Evolutionary conservation across 2,888 invertebrate genomes (phyloP).

Genomic region (Agonopterix alstromeriana): DNA sequence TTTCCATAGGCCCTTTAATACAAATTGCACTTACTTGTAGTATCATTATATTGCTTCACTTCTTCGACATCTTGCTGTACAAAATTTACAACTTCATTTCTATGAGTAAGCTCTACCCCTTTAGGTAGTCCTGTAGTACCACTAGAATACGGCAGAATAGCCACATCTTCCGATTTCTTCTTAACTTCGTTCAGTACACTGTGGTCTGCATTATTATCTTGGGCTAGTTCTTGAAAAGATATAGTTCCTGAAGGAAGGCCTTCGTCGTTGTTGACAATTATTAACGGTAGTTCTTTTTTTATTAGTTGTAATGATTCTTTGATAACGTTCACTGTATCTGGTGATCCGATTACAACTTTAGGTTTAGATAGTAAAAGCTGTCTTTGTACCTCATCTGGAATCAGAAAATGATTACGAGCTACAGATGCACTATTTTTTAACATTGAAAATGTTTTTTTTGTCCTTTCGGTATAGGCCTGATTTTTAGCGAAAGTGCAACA

Average conservation of each 20-base stretch:
- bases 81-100: constrained; percentile 69
- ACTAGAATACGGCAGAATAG: constrained; percentile 87
- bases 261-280: constrained; percentile 33
- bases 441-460: too few relatives aligned
- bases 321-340: constrained; percentile 62
- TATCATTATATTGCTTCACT: constrained; percentile 34
- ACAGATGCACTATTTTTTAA: background rate
- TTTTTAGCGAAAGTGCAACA: too few relatives aligned
- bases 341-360: constrained; percentile 77
- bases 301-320: constrained; percentile 58
- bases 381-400: constrained; percentile 81
- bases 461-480: too few relatives aligned
- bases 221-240: constrained; percentile 76
- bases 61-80: constrained; percentile 44
- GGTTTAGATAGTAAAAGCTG: constrained; percentile 78
- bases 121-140: constrained; percentile 91
- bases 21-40: constrained; percentile 38
- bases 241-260: constrained; percentile 69
- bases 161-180: constrained; percentile 71
- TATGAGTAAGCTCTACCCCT: constrained; percentile 81
- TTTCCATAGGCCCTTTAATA: background rate
- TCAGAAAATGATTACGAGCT: too few relatives aligned
- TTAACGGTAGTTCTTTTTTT: constrained; percentile 66
- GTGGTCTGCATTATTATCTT: constrained; percentile 62
- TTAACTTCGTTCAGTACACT: constrained; percentile 56